These are phyloP conservation scores for Cairina moschata DNA, from an alignment of 2,113 vertebrate genomes.

Conservation along the genomic window DNA sequence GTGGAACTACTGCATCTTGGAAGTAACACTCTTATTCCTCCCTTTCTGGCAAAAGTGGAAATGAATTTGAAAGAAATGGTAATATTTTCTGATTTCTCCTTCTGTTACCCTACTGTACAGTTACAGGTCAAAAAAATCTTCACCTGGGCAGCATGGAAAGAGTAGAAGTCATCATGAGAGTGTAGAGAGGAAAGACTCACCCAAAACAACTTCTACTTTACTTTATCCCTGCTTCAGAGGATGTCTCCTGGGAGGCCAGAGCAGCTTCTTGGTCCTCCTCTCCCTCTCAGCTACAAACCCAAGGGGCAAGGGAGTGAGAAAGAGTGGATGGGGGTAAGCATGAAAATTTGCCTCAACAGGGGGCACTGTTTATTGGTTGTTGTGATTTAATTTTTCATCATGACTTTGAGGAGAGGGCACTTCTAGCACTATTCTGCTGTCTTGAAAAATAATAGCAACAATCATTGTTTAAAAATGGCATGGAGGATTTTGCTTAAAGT, in stretches of 20 bases:
- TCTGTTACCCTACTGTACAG: not conserved
- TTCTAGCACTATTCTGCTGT: not conserved
- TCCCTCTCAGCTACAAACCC: not conserved
- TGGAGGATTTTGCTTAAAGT: not conserved
- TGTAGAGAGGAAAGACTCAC: not conserved
- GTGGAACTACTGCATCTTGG: not conserved
- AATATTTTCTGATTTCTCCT: not conserved
- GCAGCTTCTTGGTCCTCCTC: not conserved
- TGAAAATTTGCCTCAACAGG: not conserved
- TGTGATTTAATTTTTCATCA: not conserved
- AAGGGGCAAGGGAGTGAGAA: not conserved
- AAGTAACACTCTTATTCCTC: not conserved
- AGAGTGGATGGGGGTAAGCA: not conserved
- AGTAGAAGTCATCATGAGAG: not conserved
- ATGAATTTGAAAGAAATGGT: not conserved
- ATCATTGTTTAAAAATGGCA: not conserved
- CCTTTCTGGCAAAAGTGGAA: not conserved
- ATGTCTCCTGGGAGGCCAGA: not conserved
- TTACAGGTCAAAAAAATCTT: not conserved
- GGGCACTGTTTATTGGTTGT: not conserved
- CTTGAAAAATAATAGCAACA: not conserved
- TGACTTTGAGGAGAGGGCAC: not conserved
- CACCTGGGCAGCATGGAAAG: not conserved
- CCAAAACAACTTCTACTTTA: not conserved
- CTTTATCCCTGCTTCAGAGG: not conserved